Evolutionary conservation across 2,888 invertebrate genomes (phyloP).

Genomic region (Heliconius ethilla): DNA sequence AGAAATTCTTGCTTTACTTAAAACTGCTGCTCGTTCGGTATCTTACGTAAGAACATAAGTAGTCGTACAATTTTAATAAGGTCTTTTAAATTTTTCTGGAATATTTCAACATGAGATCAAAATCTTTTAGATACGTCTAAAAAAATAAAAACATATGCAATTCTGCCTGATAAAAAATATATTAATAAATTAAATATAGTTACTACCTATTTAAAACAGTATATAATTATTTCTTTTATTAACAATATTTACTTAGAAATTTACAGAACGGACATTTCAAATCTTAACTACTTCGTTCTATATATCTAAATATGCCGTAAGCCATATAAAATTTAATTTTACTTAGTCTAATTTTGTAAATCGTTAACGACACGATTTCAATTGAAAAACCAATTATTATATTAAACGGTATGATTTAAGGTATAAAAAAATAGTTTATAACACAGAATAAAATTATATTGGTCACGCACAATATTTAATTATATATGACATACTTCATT

Average conservation of each 20-base stretch:
- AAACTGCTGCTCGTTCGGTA: slow-evolving; percentile 66
- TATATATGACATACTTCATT: background rate
- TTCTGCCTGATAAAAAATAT: too few species aligned
- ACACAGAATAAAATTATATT: slow-evolving; percentile 68
- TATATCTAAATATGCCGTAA: background rate
- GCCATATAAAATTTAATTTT: slow-evolving; percentile 8
- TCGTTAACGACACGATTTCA: slow-evolving; percentile 74
- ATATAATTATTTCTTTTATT: too few species aligned
- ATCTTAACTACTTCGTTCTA: background rate
- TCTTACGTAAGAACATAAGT: slow-evolving; percentile 53
- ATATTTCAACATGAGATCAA: background rate
- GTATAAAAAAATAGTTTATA: slow-evolving; percentile 61
- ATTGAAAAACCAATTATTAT: slow-evolving; percentile 66
- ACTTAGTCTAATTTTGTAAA: slow-evolving; percentile 43
- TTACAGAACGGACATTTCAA: background rate
- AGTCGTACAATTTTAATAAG: slow-evolving; percentile 19
- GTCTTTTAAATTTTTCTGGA: background rate
- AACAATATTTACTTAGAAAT: too few species aligned
- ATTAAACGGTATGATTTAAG: slow-evolving; percentile 68
- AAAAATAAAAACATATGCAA: background rate
- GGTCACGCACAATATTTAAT: slow-evolving; percentile 60
- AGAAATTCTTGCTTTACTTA: slow-evolving; percentile 59
- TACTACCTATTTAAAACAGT: too few species aligned
- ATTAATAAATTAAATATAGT: too few species aligned
- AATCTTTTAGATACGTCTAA: background rate